phyloP scores from a whole-genome alignment of 1,140 invertebrate genomes.

The Sesamia nonagrioides region DNA sequence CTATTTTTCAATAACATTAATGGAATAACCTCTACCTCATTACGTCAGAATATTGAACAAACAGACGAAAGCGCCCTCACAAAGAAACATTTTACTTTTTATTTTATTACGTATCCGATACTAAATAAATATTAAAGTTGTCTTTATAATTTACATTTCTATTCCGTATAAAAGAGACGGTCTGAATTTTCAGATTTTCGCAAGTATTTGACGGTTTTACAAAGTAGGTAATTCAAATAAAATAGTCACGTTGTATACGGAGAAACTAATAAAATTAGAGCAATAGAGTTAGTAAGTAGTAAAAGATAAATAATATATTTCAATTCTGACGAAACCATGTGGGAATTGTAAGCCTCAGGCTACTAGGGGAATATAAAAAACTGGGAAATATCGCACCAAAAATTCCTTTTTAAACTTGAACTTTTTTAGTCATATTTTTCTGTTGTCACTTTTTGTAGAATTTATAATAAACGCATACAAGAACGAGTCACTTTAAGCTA shows the following conservation, averaged over 20 bases:
- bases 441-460: background rate
- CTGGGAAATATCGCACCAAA: slow-evolving; percentile 15
- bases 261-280: slow-evolving; percentile 33
- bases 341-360: slow-evolving; percentile 22
- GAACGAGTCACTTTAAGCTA: background rate
- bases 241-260: slow-evolving; percentile 17
- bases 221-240: slow-evolving; percentile 3
- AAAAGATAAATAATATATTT: slow-evolving; percentile 44
- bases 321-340: slow-evolving; percentile 22
- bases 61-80: slow-evolving; percentile 29
- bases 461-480: background rate
- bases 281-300: slow-evolving; percentile 11
- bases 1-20: slow-evolving; percentile 77
- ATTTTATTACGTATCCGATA: slow-evolving; percentile 1
- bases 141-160: slow-evolving; percentile 12
- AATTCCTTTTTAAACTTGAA: slow-evolving; percentile 1
- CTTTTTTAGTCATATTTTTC: background rate
- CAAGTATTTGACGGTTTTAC: background rate
- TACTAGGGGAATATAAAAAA: slow-evolving; percentile 39
- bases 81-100: slow-evolving; percentile 25
- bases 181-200: background rate
- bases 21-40: slow-evolving; percentile 66
- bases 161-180: background rate
- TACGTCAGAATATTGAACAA: slow-evolving; percentile 56
- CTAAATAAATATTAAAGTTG: slow-evolving; percentile 17